Evolutionary conservation across 2,113 vertebrate species (phyloP).

Genomic region (Sminthopsis crassicaudata): DNA sequence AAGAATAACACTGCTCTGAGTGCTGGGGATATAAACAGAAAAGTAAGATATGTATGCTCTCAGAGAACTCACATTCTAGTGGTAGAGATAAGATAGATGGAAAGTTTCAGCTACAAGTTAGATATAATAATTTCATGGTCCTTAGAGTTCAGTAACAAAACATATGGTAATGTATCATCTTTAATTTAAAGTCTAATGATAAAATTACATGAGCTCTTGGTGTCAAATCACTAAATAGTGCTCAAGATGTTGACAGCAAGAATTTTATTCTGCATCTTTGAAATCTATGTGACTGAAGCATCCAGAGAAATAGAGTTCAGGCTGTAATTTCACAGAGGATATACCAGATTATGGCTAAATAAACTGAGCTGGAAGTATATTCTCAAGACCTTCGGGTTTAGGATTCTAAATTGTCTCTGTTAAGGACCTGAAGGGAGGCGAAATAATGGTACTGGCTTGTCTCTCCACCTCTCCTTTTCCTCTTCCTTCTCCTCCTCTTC

Average conservation of each 20-base stretch:
- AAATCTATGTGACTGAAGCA: not conserved
- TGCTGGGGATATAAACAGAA: not conserved
- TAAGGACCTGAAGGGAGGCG: not conserved
- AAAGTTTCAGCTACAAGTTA: not conserved
- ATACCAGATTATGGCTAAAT: not conserved
- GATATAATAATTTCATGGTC: not conserved
- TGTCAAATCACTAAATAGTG: too few relatives aligned
- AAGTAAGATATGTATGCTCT: not conserved
- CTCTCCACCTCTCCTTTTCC: too few relatives aligned
- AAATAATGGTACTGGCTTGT: not conserved
- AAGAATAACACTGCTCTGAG: not conserved
- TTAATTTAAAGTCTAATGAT: too few relatives aligned
- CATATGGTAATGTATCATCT: too few relatives aligned
- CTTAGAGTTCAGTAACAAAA: too few relatives aligned
- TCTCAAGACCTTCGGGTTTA: not conserved
- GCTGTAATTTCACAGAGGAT: not conserved
- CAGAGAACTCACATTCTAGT: not conserved
- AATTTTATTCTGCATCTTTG: not conserved
- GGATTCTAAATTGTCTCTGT: not conserved
- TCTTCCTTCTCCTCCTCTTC: too few relatives aligned
- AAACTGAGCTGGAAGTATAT: not conserved
- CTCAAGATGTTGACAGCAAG: not conserved
- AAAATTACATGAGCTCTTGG: too few relatives aligned
- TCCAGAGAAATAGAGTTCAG: not conserved
- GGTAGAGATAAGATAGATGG: not conserved